Evolutionary conservation across 2,113 vertebrate genomes (phyloP), one percentile per base, ranked within the genome.

Genomic region (Carassius auratus): DNA sequence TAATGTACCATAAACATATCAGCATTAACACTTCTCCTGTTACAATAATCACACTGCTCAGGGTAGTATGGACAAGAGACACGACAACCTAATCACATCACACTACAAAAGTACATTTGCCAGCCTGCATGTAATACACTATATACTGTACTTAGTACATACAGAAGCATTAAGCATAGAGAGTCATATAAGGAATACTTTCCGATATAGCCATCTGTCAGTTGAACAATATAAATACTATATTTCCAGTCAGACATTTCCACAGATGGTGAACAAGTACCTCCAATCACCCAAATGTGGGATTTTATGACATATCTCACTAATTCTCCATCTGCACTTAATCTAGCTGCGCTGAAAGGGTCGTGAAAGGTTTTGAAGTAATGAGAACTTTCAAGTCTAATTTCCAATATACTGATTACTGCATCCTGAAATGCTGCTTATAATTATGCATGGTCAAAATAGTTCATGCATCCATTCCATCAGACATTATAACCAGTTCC

Each of bases 81-180:
- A 55, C 7, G 83, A 81, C 84, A 30, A 73, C 19, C 15, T 89
- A 87, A 88, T 38, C 62, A 87, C 85, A 87, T 36, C n/a, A 85
- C 78, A 55, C 81, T 75, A 80, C 80, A 87, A 91, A 91, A 71
- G 89, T 88, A 92, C 91, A 92, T 59, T 36, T 36, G 26, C 26
- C 66, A 17, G 30, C 3, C 30, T 33, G 64, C 64, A 33, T 66
- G 5, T 66, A 30, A 26, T 64, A 68, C 64, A 8, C 26, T 33
- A 17, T 19, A 42, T 42, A 38, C 19, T 71, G 64, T 33, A 33
- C 3, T 71, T 5, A 71, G 17, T 42, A 12, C 15, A 19, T 38
- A 71, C 36, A 73, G 36, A 73, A 42, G 19, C 36, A 73, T 42
- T 3, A 68, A 36, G 17, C 45, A 12, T 48, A 48, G 9, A 23